phyloP scores from a whole-genome alignment of 2,113 vertebrate species.

The Salvelinus alpinus region DNA sequence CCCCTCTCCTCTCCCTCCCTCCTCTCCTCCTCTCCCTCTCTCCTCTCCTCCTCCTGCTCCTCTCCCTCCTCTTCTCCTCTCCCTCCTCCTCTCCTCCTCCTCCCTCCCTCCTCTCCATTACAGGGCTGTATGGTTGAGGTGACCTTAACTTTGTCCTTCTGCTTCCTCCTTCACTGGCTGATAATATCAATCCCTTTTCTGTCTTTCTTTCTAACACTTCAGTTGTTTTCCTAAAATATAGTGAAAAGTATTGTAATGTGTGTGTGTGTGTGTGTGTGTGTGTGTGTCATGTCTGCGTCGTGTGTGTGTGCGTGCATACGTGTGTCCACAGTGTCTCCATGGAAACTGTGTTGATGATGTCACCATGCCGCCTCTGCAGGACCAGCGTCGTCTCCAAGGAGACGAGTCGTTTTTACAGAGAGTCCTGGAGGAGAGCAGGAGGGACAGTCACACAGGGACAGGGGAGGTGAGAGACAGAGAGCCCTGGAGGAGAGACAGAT shows the following conservation, averaged over 20 bases:
- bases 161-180: background rate
- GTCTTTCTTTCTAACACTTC: background rate
- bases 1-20: too few relatives aligned
- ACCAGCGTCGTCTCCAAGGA: slow-evolving; percentile 81
- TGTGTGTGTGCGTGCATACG: background rate
- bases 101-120: slow-evolving; percentile 49
- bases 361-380: slow-evolving; percentile 71
- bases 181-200: background rate
- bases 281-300: background rate
- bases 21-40: too few relatives aligned
- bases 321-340: slow-evolving; percentile 11
- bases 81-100: slow-evolving; percentile 62
- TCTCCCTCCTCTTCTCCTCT: too few relatives aligned
- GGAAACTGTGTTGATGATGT: slow-evolving; percentile 41
- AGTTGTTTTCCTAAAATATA: background rate
- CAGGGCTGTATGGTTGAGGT: too few relatives aligned
- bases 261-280: too few relatives aligned
- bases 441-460: slow-evolving; percentile 31
- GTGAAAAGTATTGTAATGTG: too few relatives aligned
- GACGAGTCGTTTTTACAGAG: slow-evolving; percentile 80
- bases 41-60: too few relatives aligned
- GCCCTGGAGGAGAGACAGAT: slow-evolving; percentile 60
- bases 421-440: slow-evolving; percentile 62
- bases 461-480: slow-evolving; percentile 76
- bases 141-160: background rate